Conservation (phyloP, 2,888 invertebrate genomes). For the Villa cingulata region DNA sequence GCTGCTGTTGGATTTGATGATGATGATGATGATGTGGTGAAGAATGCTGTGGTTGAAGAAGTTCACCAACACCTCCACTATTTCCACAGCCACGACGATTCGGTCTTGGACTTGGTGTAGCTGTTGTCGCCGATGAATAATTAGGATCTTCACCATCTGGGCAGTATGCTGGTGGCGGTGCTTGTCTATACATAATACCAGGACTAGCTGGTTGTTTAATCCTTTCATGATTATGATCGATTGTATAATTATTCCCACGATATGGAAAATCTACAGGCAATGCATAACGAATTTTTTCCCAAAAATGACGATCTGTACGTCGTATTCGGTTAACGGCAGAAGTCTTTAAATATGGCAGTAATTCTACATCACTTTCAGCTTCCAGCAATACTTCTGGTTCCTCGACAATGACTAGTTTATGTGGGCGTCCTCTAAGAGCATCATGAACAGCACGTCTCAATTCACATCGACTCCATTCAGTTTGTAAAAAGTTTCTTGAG, state of each 20-base stretch:
- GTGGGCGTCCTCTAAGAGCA: slow-evolving; percentile 68
- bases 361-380: slow-evolving; percentile 74
- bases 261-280: slow-evolving; percentile 67
- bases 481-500: slow-evolving; percentile 81
- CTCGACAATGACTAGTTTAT: slow-evolving; percentile 80
- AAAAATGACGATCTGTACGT: slow-evolving; percentile 83
- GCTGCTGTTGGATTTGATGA: slow-evolving; percentile 33
- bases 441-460: slow-evolving; percentile 82
- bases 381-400: slow-evolving; percentile 71
- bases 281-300: slow-evolving; percentile 82
- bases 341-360: slow-evolving; percentile 77
- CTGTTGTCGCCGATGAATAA: slow-evolving; percentile 50
- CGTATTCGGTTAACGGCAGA: slow-evolving; percentile 59
- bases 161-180: slow-evolving; percentile 32
- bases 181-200: slow-evolving; percentile 33
- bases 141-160: slow-evolving; percentile 41
- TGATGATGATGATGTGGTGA: slow-evolving; percentile 20
- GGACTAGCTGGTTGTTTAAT: slow-evolving; percentile 35
- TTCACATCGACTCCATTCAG: slow-evolving; percentile 87
- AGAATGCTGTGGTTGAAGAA: slow-evolving; percentile 12
- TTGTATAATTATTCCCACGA: slow-evolving; percentile 76
- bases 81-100: slow-evolving; percentile 32
- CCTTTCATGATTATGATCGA: slow-evolving; percentile 43
- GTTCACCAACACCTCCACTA: slow-evolving; percentile 16
- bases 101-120: slow-evolving; percentile 45